These are phyloP conservation scores for Diloba caeruleocephala DNA, from an alignment of 2,888 invertebrate genomes.

Conservation along the genomic window DNA sequence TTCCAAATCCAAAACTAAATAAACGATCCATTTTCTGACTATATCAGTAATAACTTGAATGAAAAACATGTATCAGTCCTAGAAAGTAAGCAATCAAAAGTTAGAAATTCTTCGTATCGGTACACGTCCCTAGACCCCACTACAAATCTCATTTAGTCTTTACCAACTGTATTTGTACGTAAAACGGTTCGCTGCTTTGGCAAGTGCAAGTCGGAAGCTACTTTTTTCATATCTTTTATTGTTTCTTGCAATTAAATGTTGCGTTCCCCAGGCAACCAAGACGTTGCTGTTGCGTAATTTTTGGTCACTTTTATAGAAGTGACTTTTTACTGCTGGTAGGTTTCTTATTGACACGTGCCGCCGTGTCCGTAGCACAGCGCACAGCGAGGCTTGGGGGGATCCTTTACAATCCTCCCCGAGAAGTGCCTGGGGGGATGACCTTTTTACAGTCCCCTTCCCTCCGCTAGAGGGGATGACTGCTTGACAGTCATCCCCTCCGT, in stretches of 20 bases:
- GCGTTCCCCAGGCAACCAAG: constrained; percentile 17
- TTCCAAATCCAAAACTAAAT: too few species aligned
- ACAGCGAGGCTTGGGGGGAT: too few species aligned
- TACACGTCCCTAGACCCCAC: constrained; percentile 28
- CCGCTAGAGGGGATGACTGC: too few species aligned
- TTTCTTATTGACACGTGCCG: too few species aligned
- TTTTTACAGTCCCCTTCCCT: too few species aligned
- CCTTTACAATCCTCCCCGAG: too few species aligned
- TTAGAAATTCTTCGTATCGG: constrained; percentile 26
- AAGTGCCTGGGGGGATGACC: too few species aligned
- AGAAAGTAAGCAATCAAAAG: constrained; percentile 43
- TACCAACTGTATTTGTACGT: constrained; percentile 33
- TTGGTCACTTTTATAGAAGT: constrained; percentile 1
- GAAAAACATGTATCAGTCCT: constrained; percentile 2
- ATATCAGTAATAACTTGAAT: neutral
- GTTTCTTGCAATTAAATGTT: constrained; percentile 30
- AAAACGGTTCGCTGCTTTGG: constrained; percentile 34
- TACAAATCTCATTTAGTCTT: constrained; percentile 47
- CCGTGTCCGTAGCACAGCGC: too few species aligned
- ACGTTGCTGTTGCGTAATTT: neutral
- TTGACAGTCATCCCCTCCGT: too few species aligned
- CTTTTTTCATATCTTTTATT: constrained; percentile 29
- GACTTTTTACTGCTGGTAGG: too few species aligned
- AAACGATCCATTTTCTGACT: too few species aligned
- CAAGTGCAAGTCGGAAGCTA: constrained; percentile 32